Percentiles rank a stretch among this genome's conserved stretches.
These are phyloP conservation scores for Clarias pachynema DNA, from an alignment of 2,797 vertebrate genomes.

Conservation along the genomic window DNA sequence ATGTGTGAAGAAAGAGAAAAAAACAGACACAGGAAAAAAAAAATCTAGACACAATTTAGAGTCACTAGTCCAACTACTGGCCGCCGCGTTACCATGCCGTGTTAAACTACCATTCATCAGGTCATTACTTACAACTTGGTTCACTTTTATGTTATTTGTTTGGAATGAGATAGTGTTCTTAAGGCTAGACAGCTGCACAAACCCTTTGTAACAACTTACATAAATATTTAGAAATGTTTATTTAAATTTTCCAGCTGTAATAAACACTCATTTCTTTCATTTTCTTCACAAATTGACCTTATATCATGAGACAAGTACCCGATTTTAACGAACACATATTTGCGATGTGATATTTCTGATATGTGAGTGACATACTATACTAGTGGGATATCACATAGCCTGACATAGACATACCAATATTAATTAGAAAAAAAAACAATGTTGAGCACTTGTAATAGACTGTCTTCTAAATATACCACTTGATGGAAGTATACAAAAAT, in stretches of 20 bases:
- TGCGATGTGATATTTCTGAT: background rate
- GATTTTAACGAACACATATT: background rate
- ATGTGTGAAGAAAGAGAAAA: background rate
- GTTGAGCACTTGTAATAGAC: background rate
- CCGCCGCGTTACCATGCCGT: background rate
- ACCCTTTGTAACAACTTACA: background rate
- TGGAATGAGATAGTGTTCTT: background rate
- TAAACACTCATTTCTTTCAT: background rate
- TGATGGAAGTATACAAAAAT: background rate
- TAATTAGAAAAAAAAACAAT: background rate
- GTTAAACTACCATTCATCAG: background rate
- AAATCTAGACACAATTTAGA: background rate
- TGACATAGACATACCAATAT: background rate
- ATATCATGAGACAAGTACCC: background rate
- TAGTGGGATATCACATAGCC: background rate
- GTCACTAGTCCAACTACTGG: background rate
- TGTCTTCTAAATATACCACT: background rate
- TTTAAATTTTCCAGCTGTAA: background rate
- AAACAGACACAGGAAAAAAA: background rate
- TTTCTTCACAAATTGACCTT: constrained; percentile 1
- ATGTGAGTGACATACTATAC: background rate
- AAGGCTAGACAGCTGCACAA: background rate
- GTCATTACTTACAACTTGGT: background rate
- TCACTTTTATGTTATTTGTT: background rate
- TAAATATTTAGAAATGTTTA: constrained; percentile 17